These are phyloP conservation scores for Lasaia peninsularis DNA, from an alignment of 1,140 invertebrate species.

Conservation along the genomic window DNA sequence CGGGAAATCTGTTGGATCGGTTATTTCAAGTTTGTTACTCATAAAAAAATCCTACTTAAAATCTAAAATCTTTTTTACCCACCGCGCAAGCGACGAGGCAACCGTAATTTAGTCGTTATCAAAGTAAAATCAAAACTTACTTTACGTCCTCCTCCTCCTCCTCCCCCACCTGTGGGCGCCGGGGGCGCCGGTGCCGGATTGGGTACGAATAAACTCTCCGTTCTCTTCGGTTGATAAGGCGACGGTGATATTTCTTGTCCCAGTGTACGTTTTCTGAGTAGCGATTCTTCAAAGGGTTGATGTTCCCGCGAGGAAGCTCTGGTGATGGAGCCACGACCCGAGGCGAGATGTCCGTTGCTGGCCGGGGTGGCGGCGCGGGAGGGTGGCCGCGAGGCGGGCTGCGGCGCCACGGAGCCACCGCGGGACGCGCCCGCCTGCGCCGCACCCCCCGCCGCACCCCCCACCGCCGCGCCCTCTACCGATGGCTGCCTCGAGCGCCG, in stretches of 20 bases:
- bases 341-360: constrained; percentile 76
- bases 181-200: constrained; percentile 72
- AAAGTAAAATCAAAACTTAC: constrained; percentile 37
- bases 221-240: constrained; percentile 90
- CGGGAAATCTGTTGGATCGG: too few species aligned
- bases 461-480: constrained; percentile 77
- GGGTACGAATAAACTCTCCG: constrained; percentile 88
- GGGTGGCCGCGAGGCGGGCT: constrained; percentile 60
- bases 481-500: constrained; percentile 86
- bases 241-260: constrained; percentile 93
- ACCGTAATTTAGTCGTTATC: too few species aligned
- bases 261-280: constrained; percentile 86
- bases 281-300: constrained; percentile 87
- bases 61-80: too few species aligned
- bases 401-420: constrained; percentile 69
- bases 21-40: too few species aligned
- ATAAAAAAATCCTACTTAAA: too few species aligned
- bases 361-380: constrained; percentile 63
- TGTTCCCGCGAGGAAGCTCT: constrained; percentile 61
- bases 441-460: constrained; percentile 47
- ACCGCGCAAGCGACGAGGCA: too few species aligned
- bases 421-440: constrained; percentile 42
- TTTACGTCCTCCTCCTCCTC: constrained; percentile 48
- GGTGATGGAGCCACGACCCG: constrained; percentile 68
- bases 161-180: constrained; percentile 65